Evolutionary conservation across 2,113 vertebrate species (phyloP).

Genomic region (Thunnus maccoyii): DNA sequence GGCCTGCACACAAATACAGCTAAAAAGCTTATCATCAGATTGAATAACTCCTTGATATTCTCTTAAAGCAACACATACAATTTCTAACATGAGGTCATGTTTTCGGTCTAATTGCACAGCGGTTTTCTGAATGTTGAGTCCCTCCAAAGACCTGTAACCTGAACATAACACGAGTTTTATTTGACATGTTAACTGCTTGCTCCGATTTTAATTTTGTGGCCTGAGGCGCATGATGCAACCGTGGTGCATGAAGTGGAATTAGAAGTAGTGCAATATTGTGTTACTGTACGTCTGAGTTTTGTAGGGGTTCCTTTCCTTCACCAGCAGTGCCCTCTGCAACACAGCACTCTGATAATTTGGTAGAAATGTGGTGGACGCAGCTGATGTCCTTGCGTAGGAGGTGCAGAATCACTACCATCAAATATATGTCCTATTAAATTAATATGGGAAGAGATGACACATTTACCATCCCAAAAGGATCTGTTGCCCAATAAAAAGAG

Average conservation of each 20-base stretch:
- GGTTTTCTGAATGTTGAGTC: conserved; percentile 2
- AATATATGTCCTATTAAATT: conserved; percentile 5
- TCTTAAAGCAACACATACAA: not conserved
- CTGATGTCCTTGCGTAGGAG: not conserved
- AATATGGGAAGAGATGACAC: not conserved
- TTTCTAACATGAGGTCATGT: not conserved
- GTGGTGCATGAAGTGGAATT: conserved; percentile 4
- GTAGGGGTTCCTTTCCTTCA: not conserved
- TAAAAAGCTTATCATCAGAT: not conserved
- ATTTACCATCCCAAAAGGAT: conserved; percentile 13
- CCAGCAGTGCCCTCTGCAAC: not conserved
- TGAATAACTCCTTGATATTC: not conserved
- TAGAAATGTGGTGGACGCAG: not conserved
- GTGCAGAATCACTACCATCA: not conserved
- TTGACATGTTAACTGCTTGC: conserved; percentile 23
- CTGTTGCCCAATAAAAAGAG: not conserved
- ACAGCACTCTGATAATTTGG: not conserved
- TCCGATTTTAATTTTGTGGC: conserved; percentile 17
- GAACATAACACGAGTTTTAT: conserved; percentile 36
- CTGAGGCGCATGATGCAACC: conserved; percentile 15
- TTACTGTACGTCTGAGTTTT: not conserved
- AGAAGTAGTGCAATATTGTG: conserved; percentile 16
- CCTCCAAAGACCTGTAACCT: conserved; percentile 1
- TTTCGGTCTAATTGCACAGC: conserved; percentile 1
- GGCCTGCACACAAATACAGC: not conserved